A percentile compares a stretch with the other conserved stretches of the same genome.
Conservation (phyloP, 1,140 invertebrate genomes). For the Cydia fagiglandana region DNA sequence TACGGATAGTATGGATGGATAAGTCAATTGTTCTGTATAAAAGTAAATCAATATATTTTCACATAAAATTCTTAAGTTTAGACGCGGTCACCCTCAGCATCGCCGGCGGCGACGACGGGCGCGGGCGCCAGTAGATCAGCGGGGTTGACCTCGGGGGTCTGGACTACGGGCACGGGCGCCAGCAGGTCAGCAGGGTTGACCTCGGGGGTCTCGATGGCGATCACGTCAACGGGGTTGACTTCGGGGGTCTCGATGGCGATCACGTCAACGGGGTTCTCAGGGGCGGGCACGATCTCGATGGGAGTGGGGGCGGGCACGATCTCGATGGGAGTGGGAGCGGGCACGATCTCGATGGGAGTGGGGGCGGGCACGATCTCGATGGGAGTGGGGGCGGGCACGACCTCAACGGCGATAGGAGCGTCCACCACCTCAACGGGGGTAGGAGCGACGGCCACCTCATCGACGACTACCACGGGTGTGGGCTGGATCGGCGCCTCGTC, state of each 20-base stretch:
- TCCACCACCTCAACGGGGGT: constrained; percentile 32
- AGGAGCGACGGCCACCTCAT: constrained; percentile 30
- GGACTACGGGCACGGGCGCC: constrained; percentile 34
- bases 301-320: constrained; percentile 35
- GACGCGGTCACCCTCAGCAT: too few species aligned
- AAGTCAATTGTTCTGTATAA: background rate
- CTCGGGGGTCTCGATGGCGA: constrained; percentile 33
- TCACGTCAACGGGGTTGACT: constrained; percentile 44
- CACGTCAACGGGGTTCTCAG: constrained; percentile 32
- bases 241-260: constrained; percentile 39
- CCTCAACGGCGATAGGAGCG: constrained; percentile 30
- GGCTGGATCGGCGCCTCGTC: background rate
- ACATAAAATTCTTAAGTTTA: constrained; percentile 35
- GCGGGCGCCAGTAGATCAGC: constrained; percentile 46
- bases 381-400: constrained; percentile 33
- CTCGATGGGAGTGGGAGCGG: constrained; percentile 35
- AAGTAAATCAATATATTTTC: constrained; percentile 19
- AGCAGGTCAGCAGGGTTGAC: constrained; percentile 49
- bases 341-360: constrained; percentile 29
- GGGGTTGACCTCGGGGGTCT: constrained; percentile 43
- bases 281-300: constrained; percentile 23
- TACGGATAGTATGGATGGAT: too few species aligned
- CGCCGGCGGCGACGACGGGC: constrained; percentile 32
- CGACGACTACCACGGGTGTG: background rate
- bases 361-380: constrained; percentile 32